Conservation (phyloP, 2,888 invertebrate genomes). For the Caenorhabditis drosophilae region DNA sequence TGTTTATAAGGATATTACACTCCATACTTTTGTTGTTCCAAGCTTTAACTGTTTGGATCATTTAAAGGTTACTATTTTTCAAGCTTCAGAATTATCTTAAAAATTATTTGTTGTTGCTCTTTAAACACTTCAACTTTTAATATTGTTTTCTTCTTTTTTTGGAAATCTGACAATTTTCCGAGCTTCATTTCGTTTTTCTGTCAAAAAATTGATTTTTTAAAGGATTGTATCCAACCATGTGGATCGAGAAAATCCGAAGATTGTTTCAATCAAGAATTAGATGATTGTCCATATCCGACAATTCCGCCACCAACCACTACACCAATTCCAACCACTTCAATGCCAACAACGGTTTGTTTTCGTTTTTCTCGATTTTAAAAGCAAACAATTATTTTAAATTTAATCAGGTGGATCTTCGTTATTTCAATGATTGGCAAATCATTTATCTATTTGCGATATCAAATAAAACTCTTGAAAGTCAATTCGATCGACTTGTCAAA, state of each 20-base stretch:
- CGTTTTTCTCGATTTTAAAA: neutral
- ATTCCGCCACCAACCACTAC: constrained; percentile 28
- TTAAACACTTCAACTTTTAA: too few relatives aligned
- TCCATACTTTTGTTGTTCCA: constrained; percentile 36
- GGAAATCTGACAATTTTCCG: too few relatives aligned
- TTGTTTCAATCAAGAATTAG: constrained; percentile 20
- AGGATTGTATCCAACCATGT: constrained; percentile 53
- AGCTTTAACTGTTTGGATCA: constrained; percentile 48
- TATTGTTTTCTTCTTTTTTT: too few relatives aligned
- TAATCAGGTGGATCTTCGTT: constrained; percentile 17
- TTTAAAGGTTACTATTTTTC: too few relatives aligned
- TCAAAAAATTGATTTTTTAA: too few relatives aligned
- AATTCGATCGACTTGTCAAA: constrained; percentile 41
- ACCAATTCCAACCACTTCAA: constrained; percentile 31
- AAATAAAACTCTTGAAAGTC: constrained; percentile 36
- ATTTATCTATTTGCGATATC: constrained; percentile 53
- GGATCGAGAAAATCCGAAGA: constrained; percentile 15
- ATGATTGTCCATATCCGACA: constrained; percentile 29
- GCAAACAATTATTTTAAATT: too few relatives aligned
- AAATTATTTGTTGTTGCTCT: too few relatives aligned
- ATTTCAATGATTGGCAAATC: constrained; percentile 40
- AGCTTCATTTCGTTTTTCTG: too few relatives aligned
- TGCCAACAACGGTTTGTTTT: constrained; percentile 19
- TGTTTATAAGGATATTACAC: constrained; percentile 14
- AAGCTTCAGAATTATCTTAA: too few relatives aligned